Evolutionary conservation across 2,797 vertebrate species (phyloP).

Genomic region (Monodelphis domestica): DNA sequence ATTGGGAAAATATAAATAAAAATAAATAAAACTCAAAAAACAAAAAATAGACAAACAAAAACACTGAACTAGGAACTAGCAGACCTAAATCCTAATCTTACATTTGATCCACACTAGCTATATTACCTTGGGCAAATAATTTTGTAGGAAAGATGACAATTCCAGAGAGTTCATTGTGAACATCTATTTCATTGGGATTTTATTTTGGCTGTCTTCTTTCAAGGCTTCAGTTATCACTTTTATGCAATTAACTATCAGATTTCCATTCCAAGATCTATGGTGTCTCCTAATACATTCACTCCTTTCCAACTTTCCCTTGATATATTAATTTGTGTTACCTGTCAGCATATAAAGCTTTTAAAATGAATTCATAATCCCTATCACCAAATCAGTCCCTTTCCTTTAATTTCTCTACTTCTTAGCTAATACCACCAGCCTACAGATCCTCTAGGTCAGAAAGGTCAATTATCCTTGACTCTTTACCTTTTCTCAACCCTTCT

Average conservation of each 20-base stretch:
- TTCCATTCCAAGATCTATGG: not conserved
- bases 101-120: not conserved
- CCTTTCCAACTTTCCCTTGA: not conserved
- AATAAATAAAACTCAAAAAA: no score
- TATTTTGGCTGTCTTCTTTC: not conserved
- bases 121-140: not conserved
- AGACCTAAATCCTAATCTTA: not conserved
- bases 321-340: not conserved
- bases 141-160: not conserved
- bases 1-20: no score
- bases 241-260: not conserved
- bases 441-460: not conserved
- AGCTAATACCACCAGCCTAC: not conserved
- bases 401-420: not conserved
- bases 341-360: not conserved
- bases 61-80: not conserved
- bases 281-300: not conserved
- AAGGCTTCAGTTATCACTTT: not conserved
- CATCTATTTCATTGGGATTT: not conserved
- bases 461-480: no score
- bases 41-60: not conserved
- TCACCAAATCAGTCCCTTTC: not conserved
- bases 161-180: not conserved
- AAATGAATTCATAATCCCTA: not conserved
- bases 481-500: not conserved